Conservation (phyloP, 2,797 vertebrate species). For the Anguilla megastoma region DNA sequence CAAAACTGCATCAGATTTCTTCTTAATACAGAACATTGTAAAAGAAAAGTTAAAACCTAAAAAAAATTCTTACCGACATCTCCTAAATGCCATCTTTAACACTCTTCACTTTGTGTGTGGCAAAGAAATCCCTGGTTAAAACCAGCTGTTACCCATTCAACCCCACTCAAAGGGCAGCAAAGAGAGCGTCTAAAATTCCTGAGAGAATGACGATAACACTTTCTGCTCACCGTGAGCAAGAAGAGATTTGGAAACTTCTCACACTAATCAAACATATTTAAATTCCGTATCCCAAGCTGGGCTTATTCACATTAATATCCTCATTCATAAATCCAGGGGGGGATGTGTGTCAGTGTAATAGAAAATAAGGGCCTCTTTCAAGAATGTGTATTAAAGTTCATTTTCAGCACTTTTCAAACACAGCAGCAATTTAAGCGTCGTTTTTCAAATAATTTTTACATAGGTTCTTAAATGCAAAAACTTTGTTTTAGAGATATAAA, state of each 20-base stretch:
- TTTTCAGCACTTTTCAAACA: not conserved
- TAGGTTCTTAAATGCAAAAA: not conserved
- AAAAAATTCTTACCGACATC: not conserved
- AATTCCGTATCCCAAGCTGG: not conserved
- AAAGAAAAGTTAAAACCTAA: not conserved
- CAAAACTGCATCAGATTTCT: not conserved
- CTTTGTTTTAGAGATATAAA: not conserved
- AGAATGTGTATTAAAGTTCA: not conserved
- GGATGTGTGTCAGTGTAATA: not conserved
- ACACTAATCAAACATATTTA: not conserved
- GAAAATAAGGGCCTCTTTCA: not conserved
- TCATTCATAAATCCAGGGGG: not conserved
- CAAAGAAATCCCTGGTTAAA: not conserved
- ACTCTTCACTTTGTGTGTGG: not conserved
- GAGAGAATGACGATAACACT: constrained; percentile 29
- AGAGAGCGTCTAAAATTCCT: constrained; percentile 24
- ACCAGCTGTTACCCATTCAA: not conserved
- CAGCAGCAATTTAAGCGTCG: not conserved
- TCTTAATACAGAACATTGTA: not conserved
- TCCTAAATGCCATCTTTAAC: not conserved
- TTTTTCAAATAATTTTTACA: not conserved
- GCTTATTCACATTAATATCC: not conserved
- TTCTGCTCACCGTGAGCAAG: not conserved
- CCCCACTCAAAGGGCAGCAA: constrained; percentile 34
- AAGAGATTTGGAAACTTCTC: not conserved